Evolutionary conservation across 30 jellyfish, hydroid and myxozoan species (phyloP), one percentile per base, ranked within the genome.

Genomic region (Pseudorhiza aurosa): DNA sequence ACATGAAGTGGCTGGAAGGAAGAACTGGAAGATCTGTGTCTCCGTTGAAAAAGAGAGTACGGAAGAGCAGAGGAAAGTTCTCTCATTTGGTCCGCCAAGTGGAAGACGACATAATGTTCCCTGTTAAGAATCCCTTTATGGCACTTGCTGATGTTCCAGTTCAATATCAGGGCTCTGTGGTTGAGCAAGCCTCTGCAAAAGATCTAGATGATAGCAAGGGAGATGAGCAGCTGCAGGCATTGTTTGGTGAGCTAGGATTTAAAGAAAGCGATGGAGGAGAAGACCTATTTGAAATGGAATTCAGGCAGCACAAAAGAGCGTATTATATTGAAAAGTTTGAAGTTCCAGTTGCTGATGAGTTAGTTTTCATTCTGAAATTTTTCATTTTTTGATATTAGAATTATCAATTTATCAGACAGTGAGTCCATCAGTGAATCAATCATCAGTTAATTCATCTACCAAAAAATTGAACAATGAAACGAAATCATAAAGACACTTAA

Each of bases 321-420:
- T 91, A 91, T 76, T 91, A 91, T 73, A 53, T 72, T 51, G 98
- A 91, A 58, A 91, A 91, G 65, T 91, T 91, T 44, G 93, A 80
- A 12, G 67, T 77, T 64, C 91, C 91, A 2, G 64, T 72, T 11
- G 88, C 87, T 15, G 95, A 85, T 28, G 96, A 91, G 98, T 91
- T 64, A 45, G 95, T 77, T 6, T 2, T 62, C 25, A 0, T 17
- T 50, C 33, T 17, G 46, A 22, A 14, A 1, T 42, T 1, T 35
- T 35, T 8, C 32, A 12, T 35, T 64, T 22, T 21, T 30, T 6
- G 30, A 5, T 2, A 18, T 27, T 0, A 33, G 29, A 0, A 8
- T 18, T 18, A n/a, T n/a, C n/a, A n/a, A n/a, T n/a, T n/a, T n/a
- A n/a, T n/a, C n/a, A n/a, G n/a, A n/a, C n/a, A n/a, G n/a, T n/a